Evolutionary conservation across 2,888 invertebrate genomes (phyloP).

Genomic region (Lepidocyrtoides sp.): DNA sequence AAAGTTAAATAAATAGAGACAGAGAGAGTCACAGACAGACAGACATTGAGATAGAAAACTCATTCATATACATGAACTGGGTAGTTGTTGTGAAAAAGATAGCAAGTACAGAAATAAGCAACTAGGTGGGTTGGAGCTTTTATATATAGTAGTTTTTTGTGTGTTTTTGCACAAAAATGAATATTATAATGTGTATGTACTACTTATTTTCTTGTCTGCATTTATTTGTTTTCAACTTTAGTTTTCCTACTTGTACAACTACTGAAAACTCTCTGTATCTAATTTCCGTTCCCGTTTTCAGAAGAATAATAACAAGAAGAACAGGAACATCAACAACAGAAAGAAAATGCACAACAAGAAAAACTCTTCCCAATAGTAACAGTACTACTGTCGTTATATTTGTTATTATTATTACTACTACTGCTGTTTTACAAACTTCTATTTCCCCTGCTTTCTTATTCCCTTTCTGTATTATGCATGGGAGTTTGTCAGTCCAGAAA

Average conservation of each 20-base stretch:
- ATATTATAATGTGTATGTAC: constrained; percentile 25
- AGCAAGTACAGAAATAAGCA: background rate
- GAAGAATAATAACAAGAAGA: constrained; percentile 28
- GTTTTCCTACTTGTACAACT: background rate
- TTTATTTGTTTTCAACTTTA: constrained; percentile 36
- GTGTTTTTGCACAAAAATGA: constrained; percentile 7
- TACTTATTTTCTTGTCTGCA: constrained; percentile 24
- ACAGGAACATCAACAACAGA: background rate
- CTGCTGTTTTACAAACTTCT: too few relatives aligned
- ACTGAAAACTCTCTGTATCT: constrained; percentile 33
- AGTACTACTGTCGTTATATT: background rate
- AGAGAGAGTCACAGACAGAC: background rate
- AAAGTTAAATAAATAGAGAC: background rate
- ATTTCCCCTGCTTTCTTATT: background rate
- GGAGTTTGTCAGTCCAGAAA: background rate
- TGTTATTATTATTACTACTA: constrained; percentile 11
- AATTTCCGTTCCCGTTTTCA: constrained; percentile 53
- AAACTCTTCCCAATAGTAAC: background rate
- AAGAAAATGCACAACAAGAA: constrained; percentile 20
- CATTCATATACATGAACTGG: constrained; percentile 50
- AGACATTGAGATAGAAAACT: background rate
- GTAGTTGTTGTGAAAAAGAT: background rate
- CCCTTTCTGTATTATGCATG: background rate
- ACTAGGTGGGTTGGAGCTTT: background rate
- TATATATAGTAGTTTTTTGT: background rate